These are phyloP conservation scores for Synanthedon vespiformis DNA, from an alignment of 2,888 invertebrate species.

Conservation along the genomic window DNA sequence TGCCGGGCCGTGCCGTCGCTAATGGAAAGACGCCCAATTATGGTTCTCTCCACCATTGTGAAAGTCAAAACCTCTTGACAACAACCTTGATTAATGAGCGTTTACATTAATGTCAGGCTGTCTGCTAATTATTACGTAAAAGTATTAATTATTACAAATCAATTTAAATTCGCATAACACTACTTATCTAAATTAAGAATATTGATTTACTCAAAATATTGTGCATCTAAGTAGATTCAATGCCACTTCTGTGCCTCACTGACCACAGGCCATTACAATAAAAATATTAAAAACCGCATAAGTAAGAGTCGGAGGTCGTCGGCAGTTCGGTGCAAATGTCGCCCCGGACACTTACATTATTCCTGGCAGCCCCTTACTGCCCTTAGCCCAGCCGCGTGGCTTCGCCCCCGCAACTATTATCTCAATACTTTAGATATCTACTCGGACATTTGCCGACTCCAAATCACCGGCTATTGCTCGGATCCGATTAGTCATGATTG, in stretches of 20 bases:
- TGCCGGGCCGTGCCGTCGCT: too few species aligned
- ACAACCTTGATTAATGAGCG: too few species aligned
- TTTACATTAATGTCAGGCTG: too few species aligned
- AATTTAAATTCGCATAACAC: too few species aligned
- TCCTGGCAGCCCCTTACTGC: slow-evolving; percentile 39
- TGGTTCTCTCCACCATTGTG: too few species aligned
- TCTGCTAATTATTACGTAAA: too few species aligned
- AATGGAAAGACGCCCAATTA: too few species aligned
- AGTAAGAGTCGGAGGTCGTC: slow-evolving; percentile 67
- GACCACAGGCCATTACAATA: slow-evolving; percentile 72
- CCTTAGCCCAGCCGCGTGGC: slow-evolving; percentile 11
- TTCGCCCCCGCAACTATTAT: slow-evolving; percentile 59
- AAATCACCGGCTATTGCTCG: slow-evolving; percentile 64
- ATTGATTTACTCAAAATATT: too few species aligned
- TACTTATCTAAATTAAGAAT: too few species aligned
- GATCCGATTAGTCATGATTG: slow-evolving; percentile 69
- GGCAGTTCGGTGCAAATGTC: slow-evolving; percentile 71
- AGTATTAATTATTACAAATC: too few species aligned
- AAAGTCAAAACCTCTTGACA: too few species aligned
- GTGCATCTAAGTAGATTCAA: slow-evolving; percentile 14
- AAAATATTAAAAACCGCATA: slow-evolving; percentile 74
- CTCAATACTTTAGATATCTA: slow-evolving; percentile 69
- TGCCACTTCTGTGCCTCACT: slow-evolving; percentile 25
- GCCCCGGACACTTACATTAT: slow-evolving; percentile 68
- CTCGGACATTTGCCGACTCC: slow-evolving; percentile 52